A percentile compares a stretch with the other conserved stretches of the same genome.
phyloP scores from a whole-genome alignment of 2,888 invertebrate species.

The Lacanobia wlatinum region DNA sequence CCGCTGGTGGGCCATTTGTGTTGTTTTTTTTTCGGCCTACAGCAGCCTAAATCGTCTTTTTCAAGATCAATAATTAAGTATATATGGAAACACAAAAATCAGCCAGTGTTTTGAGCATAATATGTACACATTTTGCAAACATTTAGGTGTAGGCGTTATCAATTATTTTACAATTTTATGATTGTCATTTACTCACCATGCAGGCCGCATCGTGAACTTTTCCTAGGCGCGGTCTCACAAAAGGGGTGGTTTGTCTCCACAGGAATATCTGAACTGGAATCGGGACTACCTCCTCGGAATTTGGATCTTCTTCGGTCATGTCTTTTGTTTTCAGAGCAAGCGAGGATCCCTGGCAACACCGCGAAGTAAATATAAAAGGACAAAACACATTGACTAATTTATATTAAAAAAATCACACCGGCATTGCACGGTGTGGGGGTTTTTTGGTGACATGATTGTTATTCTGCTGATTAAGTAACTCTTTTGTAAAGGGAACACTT shows the following conservation, averaged over 20 bases:
- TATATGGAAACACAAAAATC: conserved; percentile 21
- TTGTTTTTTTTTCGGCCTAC: not conserved
- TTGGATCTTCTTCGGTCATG: conserved; percentile 90
- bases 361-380: not conserved
- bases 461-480: not conserved
- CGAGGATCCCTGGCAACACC: conserved; percentile 22
- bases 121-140: conserved; percentile 56
- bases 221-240: conserved; percentile 98
- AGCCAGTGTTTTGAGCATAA: conserved; percentile 47
- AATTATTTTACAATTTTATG: conserved; percentile 19
- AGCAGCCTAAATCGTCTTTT: not conserved
- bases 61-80: not conserved
- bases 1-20: not conserved
- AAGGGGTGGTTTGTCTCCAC: conserved; percentile 99
- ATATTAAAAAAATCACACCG: not conserved
- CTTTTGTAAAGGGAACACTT: not conserved
- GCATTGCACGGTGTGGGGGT: no score
- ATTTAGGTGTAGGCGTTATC: conserved; percentile 39
- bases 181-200: conserved; percentile 93
- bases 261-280: conserved; percentile 99
- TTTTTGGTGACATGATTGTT: not conserved
- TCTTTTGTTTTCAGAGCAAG: conserved; percentile 77
- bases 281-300: conserved; percentile 95
- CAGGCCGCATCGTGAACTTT: conserved; percentile 99
- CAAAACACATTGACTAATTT: conserved; percentile 33